Base-by-base conservation (phyloP, 2,888 invertebrate species). In the Leucophora obtusa region DNA sequence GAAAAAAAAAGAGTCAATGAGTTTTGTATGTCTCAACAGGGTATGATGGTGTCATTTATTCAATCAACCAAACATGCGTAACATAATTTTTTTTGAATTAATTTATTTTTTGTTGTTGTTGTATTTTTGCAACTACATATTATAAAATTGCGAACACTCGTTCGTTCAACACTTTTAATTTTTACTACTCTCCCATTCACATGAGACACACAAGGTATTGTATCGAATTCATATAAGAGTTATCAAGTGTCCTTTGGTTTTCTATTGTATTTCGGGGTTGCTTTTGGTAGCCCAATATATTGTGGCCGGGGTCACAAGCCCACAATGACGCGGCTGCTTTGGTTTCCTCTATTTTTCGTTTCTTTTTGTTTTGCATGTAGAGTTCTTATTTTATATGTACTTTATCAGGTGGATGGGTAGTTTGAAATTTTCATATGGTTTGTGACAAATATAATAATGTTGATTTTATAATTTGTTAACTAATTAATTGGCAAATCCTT, bases 281-380 rank as follows among this genome's bases (percentile, higher is more conserved):
- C 87, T 86, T 83, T 77, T 83, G 88, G 88, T 88, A 86, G 87
- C 87, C 87, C 87, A 77, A 86, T 85, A 38, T 38, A 85, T 88
- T 87, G 88, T 87, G 87, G 88, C 87, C 87, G 85, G 85, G 84
- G 83, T 84, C 84, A 84, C 86, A 84, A 85, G 87, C 87, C 87
- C 88, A 85, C 88, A 87, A 86, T 84, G 86, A 74, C 73, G 81
- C 77, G 81, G 81, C 81, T 81, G 81, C 84, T 77, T 81, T 81
- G 81, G 81, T 81, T 81, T 81, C 81, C 81, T 81, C 28, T 28
- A 28, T 28, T 6, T 28, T 79, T 21, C 54, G 4, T 18, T 7
- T 50, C 69, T 73, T 62, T 76, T 68, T 76, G 11, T 60, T 50
- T 70, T 50, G 2, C 35, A 8, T 62, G 38, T 38, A 2, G n/a